These are phyloP conservation scores for Hemicentrotus pulcherrimus DNA, from an alignment of 35 echinoderm and acorn worm species.

Conservation along the genomic window DNA sequence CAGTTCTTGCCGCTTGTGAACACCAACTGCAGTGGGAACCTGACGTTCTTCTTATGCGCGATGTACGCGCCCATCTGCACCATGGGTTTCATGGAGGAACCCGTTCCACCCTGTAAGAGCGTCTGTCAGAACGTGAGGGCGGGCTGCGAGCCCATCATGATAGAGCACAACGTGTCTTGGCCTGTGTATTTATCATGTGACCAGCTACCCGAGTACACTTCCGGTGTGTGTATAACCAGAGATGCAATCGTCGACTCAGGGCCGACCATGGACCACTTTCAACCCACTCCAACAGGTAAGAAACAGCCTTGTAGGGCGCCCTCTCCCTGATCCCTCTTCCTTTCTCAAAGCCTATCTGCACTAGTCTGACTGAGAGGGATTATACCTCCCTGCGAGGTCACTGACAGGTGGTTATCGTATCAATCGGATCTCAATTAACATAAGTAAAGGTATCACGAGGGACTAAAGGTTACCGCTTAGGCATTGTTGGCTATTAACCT, in stretches of 20 bases:
- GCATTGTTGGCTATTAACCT: too few species aligned
- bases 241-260: conserved; percentile 88
- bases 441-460: too few species aligned
- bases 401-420: too few species aligned
- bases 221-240: conserved; percentile 93
- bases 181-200: conserved; percentile 79
- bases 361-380: too few species aligned
- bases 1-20: conserved; percentile 84
- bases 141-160: conserved; percentile 90
- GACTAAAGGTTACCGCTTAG: too few species aligned
- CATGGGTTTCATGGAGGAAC: conserved; percentile 68
- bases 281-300: conserved; percentile 24
- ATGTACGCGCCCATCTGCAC: conserved; percentile 99
- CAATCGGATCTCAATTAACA: too few species aligned
- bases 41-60: conserved; percentile 87
- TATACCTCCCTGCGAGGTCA: too few species aligned
- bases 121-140: conserved; percentile 72
- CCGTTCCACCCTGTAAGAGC: conserved; percentile 90
- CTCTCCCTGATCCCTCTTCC: not conserved
- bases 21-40: conserved; percentile 83
- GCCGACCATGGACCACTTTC: conserved; percentile 31
- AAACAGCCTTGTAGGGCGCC: not conserved
- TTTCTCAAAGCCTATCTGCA: too few species aligned
- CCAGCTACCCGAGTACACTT: conserved; percentile 82
- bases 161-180: conserved; percentile 79